These are phyloP conservation scores for Centruroides vittatus DNA, from an alignment of 1,140 invertebrate genomes.

Conservation along the genomic window DNA sequence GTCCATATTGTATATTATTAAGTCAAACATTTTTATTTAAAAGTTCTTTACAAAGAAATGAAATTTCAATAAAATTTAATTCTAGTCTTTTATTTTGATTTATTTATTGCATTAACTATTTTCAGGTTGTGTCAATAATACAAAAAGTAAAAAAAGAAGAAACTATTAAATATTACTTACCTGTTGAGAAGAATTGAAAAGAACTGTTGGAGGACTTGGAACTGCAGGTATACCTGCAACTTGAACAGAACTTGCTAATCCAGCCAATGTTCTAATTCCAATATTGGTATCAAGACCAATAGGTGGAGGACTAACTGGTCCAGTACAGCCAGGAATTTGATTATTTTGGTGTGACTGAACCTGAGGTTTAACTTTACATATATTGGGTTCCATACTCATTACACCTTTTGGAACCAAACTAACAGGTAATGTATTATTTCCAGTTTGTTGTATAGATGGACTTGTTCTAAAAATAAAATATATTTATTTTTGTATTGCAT, in stretches of 20 bases:
- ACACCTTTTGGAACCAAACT: constrained; percentile 3
- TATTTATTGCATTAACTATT: background rate
- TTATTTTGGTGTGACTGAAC: constrained; percentile 8
- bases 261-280: constrained; percentile 10
- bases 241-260: constrained; percentile 28
- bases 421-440: constrained; percentile 1
- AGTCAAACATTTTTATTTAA: too few species aligned
- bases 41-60: too few species aligned
- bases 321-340: constrained; percentile 8
- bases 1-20: too few species aligned
- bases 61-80: too few species aligned
- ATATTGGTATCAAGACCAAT: constrained; percentile 4
- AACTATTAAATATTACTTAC: background rate
- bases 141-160: background rate
- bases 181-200: constrained; percentile 51
- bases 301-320: constrained; percentile 10
- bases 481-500: background rate
- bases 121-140: background rate
- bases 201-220: constrained; percentile 60
- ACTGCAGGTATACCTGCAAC: constrained; percentile 62
- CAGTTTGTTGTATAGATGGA: constrained; percentile 7
- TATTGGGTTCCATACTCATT: constrained; percentile 2
- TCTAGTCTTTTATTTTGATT: too few species aligned
- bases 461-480: constrained; percentile 7
- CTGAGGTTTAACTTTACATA: constrained; percentile 11